phyloP scores from a whole-genome alignment of 2,888 invertebrate species.

The Portevinia maculata region DNA sequence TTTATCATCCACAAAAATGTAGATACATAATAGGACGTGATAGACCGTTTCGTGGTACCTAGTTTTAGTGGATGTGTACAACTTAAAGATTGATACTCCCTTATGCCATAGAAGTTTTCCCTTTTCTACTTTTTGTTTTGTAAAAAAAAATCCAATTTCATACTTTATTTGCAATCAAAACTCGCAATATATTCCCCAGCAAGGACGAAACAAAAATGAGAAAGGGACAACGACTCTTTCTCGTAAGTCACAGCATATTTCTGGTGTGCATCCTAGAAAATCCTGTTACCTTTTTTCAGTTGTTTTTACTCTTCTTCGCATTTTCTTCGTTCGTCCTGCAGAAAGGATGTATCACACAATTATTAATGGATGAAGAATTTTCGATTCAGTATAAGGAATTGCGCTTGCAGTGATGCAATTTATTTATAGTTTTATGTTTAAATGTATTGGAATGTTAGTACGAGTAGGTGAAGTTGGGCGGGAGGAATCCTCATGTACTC shows the following conservation, averaged over 20 bases:
- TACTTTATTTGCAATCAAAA: constrained; percentile 74
- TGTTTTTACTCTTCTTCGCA: constrained; percentile 15
- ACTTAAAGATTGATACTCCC: constrained; percentile 70
- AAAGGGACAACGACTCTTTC: constrained; percentile 32
- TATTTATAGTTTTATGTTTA: constrained; percentile 69
- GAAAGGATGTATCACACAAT: constrained; percentile 68
- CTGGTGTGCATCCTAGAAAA: constrained; percentile 70
- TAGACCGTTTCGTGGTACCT: constrained; percentile 38
- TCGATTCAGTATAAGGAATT: constrained; percentile 72
- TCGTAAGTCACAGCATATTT: constrained; percentile 63
- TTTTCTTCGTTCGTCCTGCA: constrained; percentile 31
- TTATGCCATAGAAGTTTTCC: constrained; percentile 60
- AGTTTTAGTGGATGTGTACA: constrained; percentile 16
- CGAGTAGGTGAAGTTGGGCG: neutral
- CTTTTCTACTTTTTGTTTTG: constrained; percentile 2
- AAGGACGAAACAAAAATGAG: neutral
- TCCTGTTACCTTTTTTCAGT: constrained; percentile 58
- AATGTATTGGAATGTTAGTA: constrained; percentile 27
- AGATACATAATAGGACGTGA: constrained; percentile 11
- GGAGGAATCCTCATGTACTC: constrained; percentile 34
- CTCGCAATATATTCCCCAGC: constrained; percentile 53
- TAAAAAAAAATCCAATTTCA: constrained; percentile 69
- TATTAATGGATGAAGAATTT: constrained; percentile 73
- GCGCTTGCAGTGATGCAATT: constrained; percentile 71
- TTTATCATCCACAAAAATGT: neutral